phyloP scores from a whole-genome alignment of 2,888 invertebrate species.

The Andrena hattorfiana region DNA sequence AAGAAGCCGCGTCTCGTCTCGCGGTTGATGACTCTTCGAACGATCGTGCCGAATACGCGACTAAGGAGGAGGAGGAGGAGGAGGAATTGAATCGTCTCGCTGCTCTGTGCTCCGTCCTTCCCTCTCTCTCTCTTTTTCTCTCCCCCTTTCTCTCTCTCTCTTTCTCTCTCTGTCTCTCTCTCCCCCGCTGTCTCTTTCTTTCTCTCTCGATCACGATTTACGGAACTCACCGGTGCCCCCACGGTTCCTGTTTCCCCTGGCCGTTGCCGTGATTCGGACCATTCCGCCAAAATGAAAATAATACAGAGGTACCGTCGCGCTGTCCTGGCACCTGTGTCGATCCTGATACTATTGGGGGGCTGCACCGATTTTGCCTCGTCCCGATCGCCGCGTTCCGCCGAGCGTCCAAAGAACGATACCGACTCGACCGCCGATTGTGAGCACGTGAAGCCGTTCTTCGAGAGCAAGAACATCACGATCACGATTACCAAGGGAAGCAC shows the following conservation, averaged over 20 bases:
- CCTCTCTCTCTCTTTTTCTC: neutral
- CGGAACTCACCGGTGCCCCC: constrained; percentile 24
- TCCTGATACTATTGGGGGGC: constrained; percentile 66
- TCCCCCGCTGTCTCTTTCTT: constrained; percentile 1
- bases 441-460: constrained; percentile 76
- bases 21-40: constrained; percentile 68
- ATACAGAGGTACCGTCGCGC: constrained; percentile 48
- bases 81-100: constrained; percentile 49
- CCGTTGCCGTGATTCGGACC: constrained; percentile 2
- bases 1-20: constrained; percentile 52
- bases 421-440: constrained; percentile 67
- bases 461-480: constrained; percentile 76
- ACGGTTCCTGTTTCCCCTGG: constrained; percentile 18
- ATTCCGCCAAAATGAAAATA: constrained; percentile 65
- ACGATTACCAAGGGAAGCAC: constrained; percentile 49
- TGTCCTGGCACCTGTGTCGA: constrained; percentile 57
- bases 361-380: constrained; percentile 71
- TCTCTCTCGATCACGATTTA: constrained; percentile 35
- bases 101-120: constrained; percentile 22
- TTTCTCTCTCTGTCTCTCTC: neutral
- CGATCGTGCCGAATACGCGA: constrained; percentile 62
- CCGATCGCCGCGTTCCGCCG: constrained; percentile 72
- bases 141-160: neutral
- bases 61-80: constrained; percentile 30
- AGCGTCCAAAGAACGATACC: constrained; percentile 58